Percentiles rank a stretch among this genome's conserved stretches.
Conservation (phyloP, 2,797 vertebrate genomes). For the Falco naumanni region DNA sequence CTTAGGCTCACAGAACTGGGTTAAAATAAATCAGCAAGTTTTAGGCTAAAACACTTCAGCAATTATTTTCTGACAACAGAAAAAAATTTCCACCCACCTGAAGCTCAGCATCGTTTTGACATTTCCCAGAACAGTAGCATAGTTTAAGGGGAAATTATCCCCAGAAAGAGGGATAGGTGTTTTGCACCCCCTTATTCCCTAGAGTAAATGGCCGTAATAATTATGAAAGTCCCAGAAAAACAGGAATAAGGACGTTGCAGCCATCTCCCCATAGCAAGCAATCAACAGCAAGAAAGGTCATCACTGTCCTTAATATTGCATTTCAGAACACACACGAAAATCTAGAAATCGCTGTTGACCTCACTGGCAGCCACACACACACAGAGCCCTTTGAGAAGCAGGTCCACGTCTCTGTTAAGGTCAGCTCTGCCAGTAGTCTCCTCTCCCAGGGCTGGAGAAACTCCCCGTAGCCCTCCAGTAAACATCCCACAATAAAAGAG, state of each 20-base stretch:
- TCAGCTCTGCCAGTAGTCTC: not conserved
- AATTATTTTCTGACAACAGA: not conserved
- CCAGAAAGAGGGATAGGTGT: not conserved
- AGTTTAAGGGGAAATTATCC: not conserved
- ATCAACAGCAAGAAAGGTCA: not conserved
- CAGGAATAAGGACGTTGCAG: not conserved
- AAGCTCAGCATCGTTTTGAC: not conserved
- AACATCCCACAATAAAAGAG: not conserved
- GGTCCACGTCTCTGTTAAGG: not conserved
- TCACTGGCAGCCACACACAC: not conserved
- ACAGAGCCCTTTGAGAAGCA: not conserved
- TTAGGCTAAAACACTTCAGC: not conserved
- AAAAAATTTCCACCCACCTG: not conserved
- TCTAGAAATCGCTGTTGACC: not conserved
- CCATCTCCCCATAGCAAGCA: not conserved
- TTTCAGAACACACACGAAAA: not conserved
- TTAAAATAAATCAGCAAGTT: not conserved
- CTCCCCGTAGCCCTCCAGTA: not conserved
- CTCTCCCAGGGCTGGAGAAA: not conserved
- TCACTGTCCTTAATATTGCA: not conserved
- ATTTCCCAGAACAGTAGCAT: not conserved
- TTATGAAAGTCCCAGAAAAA: not conserved
- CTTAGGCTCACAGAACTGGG: not conserved
- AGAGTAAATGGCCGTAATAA: not conserved
- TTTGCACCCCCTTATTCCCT: not conserved